Evolutionary conservation across 1,140 invertebrate species (phyloP).

Genomic region (Neodiprion virginianus): DNA sequence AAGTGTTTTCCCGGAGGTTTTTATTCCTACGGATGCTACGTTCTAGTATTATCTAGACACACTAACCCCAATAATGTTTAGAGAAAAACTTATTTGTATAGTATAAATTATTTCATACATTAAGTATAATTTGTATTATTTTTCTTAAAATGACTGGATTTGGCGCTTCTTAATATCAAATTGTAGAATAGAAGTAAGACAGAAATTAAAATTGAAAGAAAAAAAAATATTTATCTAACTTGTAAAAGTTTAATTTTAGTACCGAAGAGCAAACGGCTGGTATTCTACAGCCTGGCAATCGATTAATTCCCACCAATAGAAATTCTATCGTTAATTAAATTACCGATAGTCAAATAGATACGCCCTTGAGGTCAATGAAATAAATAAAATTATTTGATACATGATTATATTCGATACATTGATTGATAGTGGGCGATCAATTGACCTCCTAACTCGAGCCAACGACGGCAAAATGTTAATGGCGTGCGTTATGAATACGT

Average conservation of each 20-base stretch:
- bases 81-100: not conserved
- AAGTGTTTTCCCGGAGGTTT: not conserved
- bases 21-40: conserved; percentile 4
- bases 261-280: conserved; percentile 9
- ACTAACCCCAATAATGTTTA: conserved; percentile 2
- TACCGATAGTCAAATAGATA: conserved; percentile 37
- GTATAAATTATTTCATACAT: not conserved
- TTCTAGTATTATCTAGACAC: not conserved
- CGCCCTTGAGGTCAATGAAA: conserved; percentile 50
- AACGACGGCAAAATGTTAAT: conserved; percentile 56
- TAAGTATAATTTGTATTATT: not conserved
- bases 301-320: conserved; percentile 33
- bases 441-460: conserved; percentile 56
- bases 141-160: not conserved
- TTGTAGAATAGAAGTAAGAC: not conserved
- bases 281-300: conserved; percentile 18
- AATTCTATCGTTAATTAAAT: conserved; percentile 45
- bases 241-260: conserved; percentile 12
- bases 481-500: conserved; percentile 50
- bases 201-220: conserved; percentile 5
- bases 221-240: not conserved
- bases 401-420: conserved; percentile 30
- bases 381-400: conserved; percentile 56
- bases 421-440: conserved; percentile 58
- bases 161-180: conserved; percentile 10